Conservation (phyloP, 2,888 invertebrate genomes). For the Therioaphis trifolii region DNA sequence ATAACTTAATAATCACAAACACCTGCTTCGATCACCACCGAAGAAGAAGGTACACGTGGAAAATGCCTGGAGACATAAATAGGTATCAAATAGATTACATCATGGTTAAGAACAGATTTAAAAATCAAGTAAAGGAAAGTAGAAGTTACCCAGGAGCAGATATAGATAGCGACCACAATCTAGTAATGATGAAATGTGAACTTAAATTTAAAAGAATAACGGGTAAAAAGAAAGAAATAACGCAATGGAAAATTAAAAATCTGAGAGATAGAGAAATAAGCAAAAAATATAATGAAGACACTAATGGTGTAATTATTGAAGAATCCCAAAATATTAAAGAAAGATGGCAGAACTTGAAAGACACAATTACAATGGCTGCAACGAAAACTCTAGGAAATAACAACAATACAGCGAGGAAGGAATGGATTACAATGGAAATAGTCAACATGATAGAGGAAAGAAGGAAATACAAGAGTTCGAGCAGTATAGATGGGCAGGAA, state of each 20-base stretch:
- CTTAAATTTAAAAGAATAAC: slow-evolving; percentile 34
- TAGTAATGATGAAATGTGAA: slow-evolving; percentile 31
- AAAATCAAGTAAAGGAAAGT: slow-evolving; percentile 44
- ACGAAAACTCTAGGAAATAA: slow-evolving; percentile 43
- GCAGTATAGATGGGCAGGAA: slow-evolving; percentile 43
- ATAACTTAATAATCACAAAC: slow-evolving; percentile 17
- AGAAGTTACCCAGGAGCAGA: slow-evolving; percentile 20
- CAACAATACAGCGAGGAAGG: slow-evolving; percentile 31
- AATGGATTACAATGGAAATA: slow-evolving; percentile 33
- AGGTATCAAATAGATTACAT: slow-evolving; percentile 43
- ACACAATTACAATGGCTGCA: slow-evolving; percentile 8
- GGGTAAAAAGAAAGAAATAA: slow-evolving; percentile 28
- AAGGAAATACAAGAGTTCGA: slow-evolving; percentile 54
- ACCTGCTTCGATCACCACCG: neutral
- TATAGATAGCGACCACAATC: slow-evolving; percentile 44
- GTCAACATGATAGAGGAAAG: slow-evolving; percentile 27
- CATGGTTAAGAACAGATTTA: slow-evolving; percentile 46
- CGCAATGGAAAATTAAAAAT: neutral
- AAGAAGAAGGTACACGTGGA: slow-evolving; percentile 26
- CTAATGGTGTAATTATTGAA: slow-evolving; percentile 37
- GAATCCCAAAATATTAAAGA: slow-evolving; percentile 49
- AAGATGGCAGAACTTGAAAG: slow-evolving; percentile 24
- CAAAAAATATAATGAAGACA: slow-evolving; percentile 19
- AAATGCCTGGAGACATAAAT: slow-evolving; percentile 35
- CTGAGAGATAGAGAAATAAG: slow-evolving; percentile 18